Base-by-base conservation (phyloP, 2,888 invertebrate species). In the Eupithecia inturbata region DNA sequence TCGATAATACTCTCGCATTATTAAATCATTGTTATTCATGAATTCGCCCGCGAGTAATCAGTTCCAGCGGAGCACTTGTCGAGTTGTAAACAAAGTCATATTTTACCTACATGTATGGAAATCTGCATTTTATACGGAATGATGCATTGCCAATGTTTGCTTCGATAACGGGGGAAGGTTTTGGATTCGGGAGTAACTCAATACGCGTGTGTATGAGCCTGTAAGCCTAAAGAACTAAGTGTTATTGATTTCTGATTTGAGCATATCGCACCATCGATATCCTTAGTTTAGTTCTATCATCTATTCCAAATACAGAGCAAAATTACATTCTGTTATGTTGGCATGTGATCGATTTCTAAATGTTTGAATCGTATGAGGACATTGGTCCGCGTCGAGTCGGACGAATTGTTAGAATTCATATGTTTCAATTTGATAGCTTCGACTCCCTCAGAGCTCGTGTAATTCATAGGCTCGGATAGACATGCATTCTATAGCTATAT, bases 1-100 rank as follows among this genome's bases (percentile, higher is more conserved):
- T 64, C 72, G 74, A 75, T 77, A 75, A 73, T 75, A 76, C 66
- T 64, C 70, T 22, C 28, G 66, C 77, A 72, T 81, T 81, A 83
- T 82, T 81, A 81, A 76, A 80, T 82, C 81, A 83, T 86, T 85
- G 82, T 79, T 85, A 86, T 85, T 86, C 84, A 85, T 83, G 77
- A 74, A 80, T 81, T 79, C 76, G 73, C 63, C 74, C 67, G 70
- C 72, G 33, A 75, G 77, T 83, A 85, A 85, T 85, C 83, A 83
- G 80, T 77, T 78, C 78, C 77, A 77, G 64, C 72, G 72, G 67
- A 22, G 76, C 73, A 77, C 77, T 78, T 78, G 79, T 75, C 75
- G 76, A 78, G 66, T 72, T 77, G 80, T 80, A 81, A 80, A 81
- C 80, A 81, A 79, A 79, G 71, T 78, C 79, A 76, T 81, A 80